Base-by-base conservation (phyloP, 2,888 invertebrate genomes). In the Catonia carolina region DNA sequence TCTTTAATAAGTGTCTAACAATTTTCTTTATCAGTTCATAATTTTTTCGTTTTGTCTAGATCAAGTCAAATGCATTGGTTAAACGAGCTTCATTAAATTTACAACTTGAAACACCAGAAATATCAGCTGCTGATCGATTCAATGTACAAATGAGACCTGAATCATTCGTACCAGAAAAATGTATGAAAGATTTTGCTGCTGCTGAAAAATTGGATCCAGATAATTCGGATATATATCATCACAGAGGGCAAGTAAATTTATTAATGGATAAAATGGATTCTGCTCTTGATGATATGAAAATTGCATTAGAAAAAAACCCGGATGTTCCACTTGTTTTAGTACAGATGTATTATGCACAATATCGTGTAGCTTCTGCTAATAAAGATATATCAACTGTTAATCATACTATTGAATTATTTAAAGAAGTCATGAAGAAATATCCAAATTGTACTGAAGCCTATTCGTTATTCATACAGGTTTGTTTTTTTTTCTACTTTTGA, bases 341-440 rank as follows among this genome's bases (percentile, higher is more conserved):
- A 53, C 96, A 96, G 72, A 93, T 91, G 73, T 89, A 89, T 69
- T 95, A 92, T 73, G 86, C 87, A 33, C 88, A 91, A 70, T 94
- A 92, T 70, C 81, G 88, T 65, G 77, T 81, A 68, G 83, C 85
- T 23, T 76, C 83, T 60, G 68, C 78, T 48, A 76, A 78, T 47
- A 79, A 79, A 66, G 81, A 85, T 70, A 74, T 54, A 17, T 33
- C 31, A 5, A 42, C 41, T 14, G 42, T 54, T 27, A 22, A 49
- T 22, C 35, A 45, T 23, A 31, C 35, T 1, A 68, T 72, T 53
- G 64, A 65, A 27, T 67, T 68, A 20, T 78, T 80, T 65, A 72
- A 88, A 67, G 77, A 79, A 60, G 83, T 88, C 15, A 77, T 89
- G 23, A 81, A 85, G 55, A 84, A 83, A 68, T 94, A 91, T 72